These are phyloP conservation scores for Drosophila paulistorum DNA, from an alignment of 1,140 invertebrate genomes.

Conservation along the genomic window DNA sequence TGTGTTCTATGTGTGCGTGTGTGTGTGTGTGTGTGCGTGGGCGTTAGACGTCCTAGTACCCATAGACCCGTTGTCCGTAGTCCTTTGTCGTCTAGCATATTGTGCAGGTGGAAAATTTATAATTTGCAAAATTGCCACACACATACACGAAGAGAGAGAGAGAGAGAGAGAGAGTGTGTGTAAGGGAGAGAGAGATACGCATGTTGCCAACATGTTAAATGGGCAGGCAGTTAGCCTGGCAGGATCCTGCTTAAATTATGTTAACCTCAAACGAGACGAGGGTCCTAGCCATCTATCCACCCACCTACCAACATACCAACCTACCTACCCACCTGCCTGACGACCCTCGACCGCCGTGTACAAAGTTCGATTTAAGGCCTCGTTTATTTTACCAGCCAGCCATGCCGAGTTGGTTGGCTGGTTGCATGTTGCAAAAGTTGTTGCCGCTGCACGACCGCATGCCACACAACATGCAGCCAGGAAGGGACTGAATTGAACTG, in stretches of 20 bases:
- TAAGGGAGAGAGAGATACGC: constrained; percentile 21
- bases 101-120: constrained; percentile 79
- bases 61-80: background rate
- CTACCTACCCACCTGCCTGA: constrained; percentile 15
- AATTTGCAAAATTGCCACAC: constrained; percentile 74
- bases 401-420: constrained; percentile 46
- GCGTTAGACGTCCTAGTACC: background rate
- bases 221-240: constrained; percentile 53
- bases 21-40: constrained; percentile 2
- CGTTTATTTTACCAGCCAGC: constrained; percentile 70
- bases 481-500: constrained; percentile 21
- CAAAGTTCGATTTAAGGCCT: constrained; percentile 81
- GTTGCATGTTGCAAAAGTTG: constrained; percentile 79
- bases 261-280: constrained; percentile 80
- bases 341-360: constrained; percentile 46
- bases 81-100: constrained; percentile 52
- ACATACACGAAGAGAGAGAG: background rate
- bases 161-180: too few relatives aligned
- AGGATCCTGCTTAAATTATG: constrained; percentile 69
- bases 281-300: constrained; percentile 25
- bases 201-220: constrained; percentile 77
- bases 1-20: constrained; percentile 12
- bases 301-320: constrained; percentile 25
- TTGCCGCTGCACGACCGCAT: constrained; percentile 76
- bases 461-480: constrained; percentile 74